phyloP scores from a whole-genome alignment of 2,797 vertebrate genomes.

The Sebastes variabilis region DNA sequence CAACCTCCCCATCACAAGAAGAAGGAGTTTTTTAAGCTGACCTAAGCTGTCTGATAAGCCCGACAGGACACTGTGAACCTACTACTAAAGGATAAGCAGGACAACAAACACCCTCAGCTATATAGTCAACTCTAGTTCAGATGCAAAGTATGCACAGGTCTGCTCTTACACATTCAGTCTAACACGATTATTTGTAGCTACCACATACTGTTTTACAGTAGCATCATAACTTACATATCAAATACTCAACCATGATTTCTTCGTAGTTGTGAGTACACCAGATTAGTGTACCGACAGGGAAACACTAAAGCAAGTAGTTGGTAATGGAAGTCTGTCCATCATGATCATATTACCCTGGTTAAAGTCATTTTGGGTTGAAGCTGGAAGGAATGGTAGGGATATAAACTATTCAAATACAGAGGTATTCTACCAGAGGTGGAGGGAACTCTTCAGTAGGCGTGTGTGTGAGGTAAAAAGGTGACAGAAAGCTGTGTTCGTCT shows the following conservation, averaged over 20 bases:
- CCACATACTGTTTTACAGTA: conserved; percentile 60
- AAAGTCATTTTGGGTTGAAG: conserved; percentile 70
- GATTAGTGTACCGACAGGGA: conserved; percentile 34
- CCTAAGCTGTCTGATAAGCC: conserved; percentile 18
- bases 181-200: conserved; percentile 58
- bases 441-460: conserved; percentile 67
- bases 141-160: conserved; percentile 42
- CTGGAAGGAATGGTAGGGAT: conserved; percentile 69
- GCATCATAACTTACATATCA: conserved; percentile 51
- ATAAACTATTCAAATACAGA: conserved; percentile 69
- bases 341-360: conserved; percentile 69
- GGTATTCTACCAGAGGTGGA: conserved; percentile 69
- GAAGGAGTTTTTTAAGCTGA: conserved; percentile 29
- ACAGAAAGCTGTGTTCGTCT: conserved; percentile 66
- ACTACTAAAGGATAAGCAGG: conserved; percentile 36
- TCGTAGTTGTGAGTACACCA: conserved; percentile 37
- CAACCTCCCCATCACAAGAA: conserved; percentile 27
- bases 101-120: conserved; percentile 35
- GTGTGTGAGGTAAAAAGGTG: conserved; percentile 76
- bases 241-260: conserved; percentile 55
- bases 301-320: conserved; percentile 41
- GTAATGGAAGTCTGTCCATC: conserved; percentile 52
- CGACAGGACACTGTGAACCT: conserved; percentile 34
- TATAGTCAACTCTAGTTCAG: conserved; percentile 31
- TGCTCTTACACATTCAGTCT: conserved; percentile 65